These are phyloP conservation scores for Terrapene triunguis DNA, from an alignment of 2,113 vertebrate species.

Conservation along the genomic window DNA sequence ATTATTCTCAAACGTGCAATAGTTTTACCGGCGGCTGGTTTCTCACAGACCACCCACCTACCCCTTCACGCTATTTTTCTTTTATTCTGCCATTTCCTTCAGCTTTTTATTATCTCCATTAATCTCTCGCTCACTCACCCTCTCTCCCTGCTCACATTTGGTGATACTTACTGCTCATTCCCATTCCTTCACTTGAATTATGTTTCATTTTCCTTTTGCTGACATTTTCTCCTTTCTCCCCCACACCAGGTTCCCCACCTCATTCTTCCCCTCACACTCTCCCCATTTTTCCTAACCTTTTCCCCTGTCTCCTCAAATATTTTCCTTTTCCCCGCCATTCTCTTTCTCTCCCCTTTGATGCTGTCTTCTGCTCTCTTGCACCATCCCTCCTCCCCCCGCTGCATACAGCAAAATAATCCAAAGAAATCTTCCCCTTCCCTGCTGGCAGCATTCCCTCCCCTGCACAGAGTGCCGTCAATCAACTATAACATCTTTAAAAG, in stretches of 20 bases:
- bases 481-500: neutral
- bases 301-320: neutral
- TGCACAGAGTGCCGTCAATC: neutral
- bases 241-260: neutral
- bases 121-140: neutral
- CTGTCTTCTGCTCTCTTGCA: neutral
- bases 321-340: neutral
- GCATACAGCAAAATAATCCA: neutral
- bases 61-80: neutral
- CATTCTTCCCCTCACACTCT: neutral
- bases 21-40: neutral
- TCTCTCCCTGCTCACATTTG: neutral
- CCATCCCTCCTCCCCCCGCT: neutral
- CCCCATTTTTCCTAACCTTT: neutral
- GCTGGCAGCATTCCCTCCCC: neutral
- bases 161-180: neutral
- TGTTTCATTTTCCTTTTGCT: neutral
- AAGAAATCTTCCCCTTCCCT: neutral
- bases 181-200: neutral
- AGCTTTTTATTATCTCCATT: neutral
- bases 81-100: neutral
- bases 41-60: neutral
- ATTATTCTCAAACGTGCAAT: neutral
- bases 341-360: neutral
- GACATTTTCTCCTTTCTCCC: neutral